phyloP scores from a whole-genome alignment of 2,888 invertebrate genomes.

The Scelioninae gen. 2 region DNA sequence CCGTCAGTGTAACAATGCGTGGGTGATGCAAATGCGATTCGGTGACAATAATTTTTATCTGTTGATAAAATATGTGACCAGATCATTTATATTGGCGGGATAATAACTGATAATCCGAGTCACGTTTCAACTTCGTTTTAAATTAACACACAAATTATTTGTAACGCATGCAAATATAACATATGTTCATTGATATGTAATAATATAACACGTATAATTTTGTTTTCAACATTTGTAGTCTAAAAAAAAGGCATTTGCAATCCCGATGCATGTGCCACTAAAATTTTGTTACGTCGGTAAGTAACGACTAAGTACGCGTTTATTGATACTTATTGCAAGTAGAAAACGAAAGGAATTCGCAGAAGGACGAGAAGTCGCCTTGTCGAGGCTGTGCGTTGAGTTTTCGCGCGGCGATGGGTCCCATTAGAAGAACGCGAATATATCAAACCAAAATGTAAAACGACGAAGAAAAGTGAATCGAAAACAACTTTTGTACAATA shows the following conservation, averaged over 20 bases:
- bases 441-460: conserved; percentile 7
- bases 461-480: not conserved
- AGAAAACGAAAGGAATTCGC: conserved; percentile 43
- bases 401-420: conserved; percentile 51
- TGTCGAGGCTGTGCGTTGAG: conserved; percentile 63
- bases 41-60: not conserved
- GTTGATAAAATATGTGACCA: too few relatives aligned
- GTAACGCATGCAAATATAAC: too few relatives aligned
- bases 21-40: conserved; percentile 29
- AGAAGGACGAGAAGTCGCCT: conserved; percentile 56
- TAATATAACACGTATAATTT: too few relatives aligned
- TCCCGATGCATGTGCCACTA: conserved; percentile 16
- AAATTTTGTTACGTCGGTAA: conserved; percentile 48
- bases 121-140: too few relatives aligned
- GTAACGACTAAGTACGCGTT: conserved; percentile 52
- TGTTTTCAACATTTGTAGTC: too few relatives aligned
- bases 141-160: too few relatives aligned
- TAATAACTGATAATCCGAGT: too few relatives aligned
- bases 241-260: conserved; percentile 5
- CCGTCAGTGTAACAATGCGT: conserved; percentile 30
- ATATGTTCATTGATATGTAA: not conserved
- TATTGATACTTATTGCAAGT: conserved; percentile 51
- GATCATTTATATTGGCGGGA: not conserved
- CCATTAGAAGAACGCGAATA: conserved; percentile 37
- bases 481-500: conserved; percentile 30